Base-by-base conservation (phyloP, 1,140 invertebrate genomes). In the Radopholus similis region DNA sequence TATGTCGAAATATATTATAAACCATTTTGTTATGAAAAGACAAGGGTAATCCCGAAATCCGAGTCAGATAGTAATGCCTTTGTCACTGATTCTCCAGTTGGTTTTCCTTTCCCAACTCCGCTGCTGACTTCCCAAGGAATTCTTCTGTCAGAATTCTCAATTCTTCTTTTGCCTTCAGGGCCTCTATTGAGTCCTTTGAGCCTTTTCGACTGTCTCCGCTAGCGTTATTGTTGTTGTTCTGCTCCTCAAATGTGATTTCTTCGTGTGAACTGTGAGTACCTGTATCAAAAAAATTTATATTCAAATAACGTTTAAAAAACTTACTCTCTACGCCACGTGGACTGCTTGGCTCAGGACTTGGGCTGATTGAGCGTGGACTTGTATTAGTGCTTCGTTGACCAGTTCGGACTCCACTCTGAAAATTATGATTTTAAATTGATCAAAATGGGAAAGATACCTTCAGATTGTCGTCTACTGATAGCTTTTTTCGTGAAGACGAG, bases 381-480 rank as follows among this genome's bases (percentile, higher is more conserved):
- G 23, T 21, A 21, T n/a, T n/a, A 51, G 23, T 3, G 47, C 47
- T 26, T 28, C 23, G 15, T 26, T 51, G 4, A 51, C 47, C 47
- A 26, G 30, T 26, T 26, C 9, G 3, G 11, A 2, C 9, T 21
- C 30, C 4, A 51, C 23, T 11, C 8, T 4, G 13, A 2, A 23
- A 51, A 23, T 51, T 13, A 51, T 49, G 18, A 6, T 13, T 0
- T 9, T 40, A 40, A 9, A 9, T 40, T 8, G 38, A 9, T n/a
- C 38, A 8, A 8, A n/a, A 40, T 40, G 38, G 38, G n/a, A 9
- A 8, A 40, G 38, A n/a, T 11, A 51, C 40, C 49, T 62, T 62
- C 21, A 62, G 40, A n/a, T 42, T 49, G 23, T 62, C 59, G 15
- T 62, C 59, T 26, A 62, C 59, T 2, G 40, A 47, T 42, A 62